Base-by-base conservation (phyloP, 2,888 invertebrate species). In the Eilema sororculum region DNA sequence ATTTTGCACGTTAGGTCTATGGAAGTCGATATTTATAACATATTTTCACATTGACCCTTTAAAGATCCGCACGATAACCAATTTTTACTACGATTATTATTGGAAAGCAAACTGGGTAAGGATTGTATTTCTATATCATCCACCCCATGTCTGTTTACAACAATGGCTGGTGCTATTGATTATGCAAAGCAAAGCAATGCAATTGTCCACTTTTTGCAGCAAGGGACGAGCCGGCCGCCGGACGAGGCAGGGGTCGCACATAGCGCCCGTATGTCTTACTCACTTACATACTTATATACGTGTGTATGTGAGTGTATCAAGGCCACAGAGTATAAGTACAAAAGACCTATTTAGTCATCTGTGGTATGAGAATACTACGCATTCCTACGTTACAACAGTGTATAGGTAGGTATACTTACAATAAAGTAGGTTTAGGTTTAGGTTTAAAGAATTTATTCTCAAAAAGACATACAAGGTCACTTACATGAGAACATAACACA, bases 151-250 rank as follows among this genome's bases (percentile, higher is more conserved):
- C 78, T 77, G 80, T 80, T 84, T 81, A 87, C 89, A 91, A 91
- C 89, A 86, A 86, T 86, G 83, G 85, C 82, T 84, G 86, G 80
- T 84, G 83, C 88, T 90, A 92, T 93, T 91, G 94, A 93, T 94
- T 94, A 94, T 93, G 94, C 93, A 93, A 92, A 92, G 89, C 88
- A 86, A 83, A 82, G 84, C 87, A 87, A 89, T 93, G 93, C 93
- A 93, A 90, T 91, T 90, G 91, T 89, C 90, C 90, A 89, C 87
- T 90, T 92, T 93, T 93, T 91, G 91, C 86, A 81, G 83, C 77
- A 87, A 87, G 88, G 90, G 89, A 85, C 74, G 83, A 84, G 86
- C 83, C 89, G 87, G 85, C 77, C 81, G 81, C 82, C 84, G 87
- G 89, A 85, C 88, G 88, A 84, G 87, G 80, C 82, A 86, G 81